Percentiles rank a stretch among this genome's conserved stretches.
Evolutionary conservation across 1,140 invertebrate genomes (phyloP).

Genomic region (Argopecten irradians): DNA sequence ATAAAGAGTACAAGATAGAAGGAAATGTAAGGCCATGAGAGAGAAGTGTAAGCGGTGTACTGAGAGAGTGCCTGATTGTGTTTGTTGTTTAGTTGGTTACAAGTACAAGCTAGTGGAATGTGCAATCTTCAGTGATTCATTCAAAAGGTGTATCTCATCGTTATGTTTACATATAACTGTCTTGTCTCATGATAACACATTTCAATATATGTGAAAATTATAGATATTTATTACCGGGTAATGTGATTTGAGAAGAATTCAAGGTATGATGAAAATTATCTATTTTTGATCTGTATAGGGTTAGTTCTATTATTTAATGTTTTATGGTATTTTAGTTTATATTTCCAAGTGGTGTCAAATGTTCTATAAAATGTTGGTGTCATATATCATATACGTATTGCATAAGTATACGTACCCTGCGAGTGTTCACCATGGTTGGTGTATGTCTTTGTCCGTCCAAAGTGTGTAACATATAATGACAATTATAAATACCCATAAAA

Average conservation of each 20-base stretch:
- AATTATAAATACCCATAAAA: background rate
- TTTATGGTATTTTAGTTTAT: background rate
- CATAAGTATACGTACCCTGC: background rate
- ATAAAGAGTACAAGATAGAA: too few species aligned
- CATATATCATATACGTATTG: background rate
- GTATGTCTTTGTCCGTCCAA: background rate
- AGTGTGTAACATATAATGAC: background rate
- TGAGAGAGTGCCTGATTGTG: background rate
- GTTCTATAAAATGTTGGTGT: background rate
- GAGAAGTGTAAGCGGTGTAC: background rate
- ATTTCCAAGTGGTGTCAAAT: background rate
- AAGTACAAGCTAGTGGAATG: constrained; percentile 16
- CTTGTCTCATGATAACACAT: too few species aligned
- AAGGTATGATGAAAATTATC: background rate
- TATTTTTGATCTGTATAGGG: background rate
- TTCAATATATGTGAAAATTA: too few species aligned
- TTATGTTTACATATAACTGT: background rate
- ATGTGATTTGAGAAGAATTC: background rate
- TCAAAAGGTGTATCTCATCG: background rate
- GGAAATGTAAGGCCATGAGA: background rate
- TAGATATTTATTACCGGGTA: too few species aligned
- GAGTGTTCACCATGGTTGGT: background rate
- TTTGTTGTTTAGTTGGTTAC: background rate
- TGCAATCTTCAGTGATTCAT: background rate
- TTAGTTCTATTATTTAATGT: background rate